Evolutionary conservation across 2,113 vertebrate genomes (phyloP), one percentile per base, ranked within the genome.

Genomic region (Pygoscelis adeliae): DNA sequence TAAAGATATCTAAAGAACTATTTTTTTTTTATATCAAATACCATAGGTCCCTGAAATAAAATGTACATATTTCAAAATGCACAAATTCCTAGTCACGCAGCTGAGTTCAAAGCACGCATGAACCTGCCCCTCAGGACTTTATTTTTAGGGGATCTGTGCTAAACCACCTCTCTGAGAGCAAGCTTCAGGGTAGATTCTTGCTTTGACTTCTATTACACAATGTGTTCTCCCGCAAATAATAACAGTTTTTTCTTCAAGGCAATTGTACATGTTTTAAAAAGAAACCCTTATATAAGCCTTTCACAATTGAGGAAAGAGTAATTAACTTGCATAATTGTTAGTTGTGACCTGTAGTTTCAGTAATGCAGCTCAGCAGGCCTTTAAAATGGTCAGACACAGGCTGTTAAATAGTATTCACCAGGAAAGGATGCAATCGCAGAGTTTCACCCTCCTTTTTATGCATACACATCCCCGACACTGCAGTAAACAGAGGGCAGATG

Each of bases 291-390:
- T 30, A 74, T 95, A 96, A 96, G 91, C 66, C 89, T 58, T 89
- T 93, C 81, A 74, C 62, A 83, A 90, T 1, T 49, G 42, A 96
- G 58, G 59, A 93, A 93, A 77, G 84, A 88, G 74, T 91, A 93
- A 97, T 96, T 96, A 97, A 85, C 89, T 91, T 73, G 84, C 70
- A 19, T 94, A 97, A 95, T 80, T 95, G 62, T 90, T 91, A 49
- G 73, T 26, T 85, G 70, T 77, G 93, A 95, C 73, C 89, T 73
- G 81, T 47, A 85, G 78, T 91, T 93, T 87, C 78, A 85, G 81
- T 58, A 89, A 69, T 10, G 23, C 81, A 87, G 71, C 83, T 91
- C 91, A 83, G 91, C 49, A 70, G 46, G 66, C 53, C 74, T 87
- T 83, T 40, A 61, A 84, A 91, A 69, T 6, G 66, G 86, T 61